These are phyloP conservation scores for Acanthurus leucopareius DNA, from an alignment of 2,797 vertebrate genomes.

Conservation along the genomic window DNA sequence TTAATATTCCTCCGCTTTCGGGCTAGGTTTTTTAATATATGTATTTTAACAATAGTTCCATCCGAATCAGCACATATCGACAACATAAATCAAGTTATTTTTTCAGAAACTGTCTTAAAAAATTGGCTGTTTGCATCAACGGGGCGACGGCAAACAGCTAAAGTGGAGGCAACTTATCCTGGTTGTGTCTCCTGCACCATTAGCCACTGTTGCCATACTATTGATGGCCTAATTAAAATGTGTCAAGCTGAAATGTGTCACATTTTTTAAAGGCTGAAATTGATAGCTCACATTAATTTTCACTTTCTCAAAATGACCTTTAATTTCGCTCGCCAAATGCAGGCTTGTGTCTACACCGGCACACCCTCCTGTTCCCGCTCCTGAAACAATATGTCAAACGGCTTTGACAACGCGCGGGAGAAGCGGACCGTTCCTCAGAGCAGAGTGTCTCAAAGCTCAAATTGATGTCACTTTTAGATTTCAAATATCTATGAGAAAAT, in stretches of 20 bases:
- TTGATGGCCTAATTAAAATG: slow-evolving; percentile 87
- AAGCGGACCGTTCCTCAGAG: slow-evolving; percentile 21
- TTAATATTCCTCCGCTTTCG: not conserved
- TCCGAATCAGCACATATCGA: slow-evolving; percentile 6
- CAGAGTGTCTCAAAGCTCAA: slow-evolving; percentile 24
- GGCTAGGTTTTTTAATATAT: slow-evolving; percentile 6
- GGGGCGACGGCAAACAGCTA: slow-evolving; percentile 52
- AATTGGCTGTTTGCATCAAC: slow-evolving; percentile 30
- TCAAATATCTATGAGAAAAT: slow-evolving; percentile 56
- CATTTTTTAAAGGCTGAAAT: slow-evolving; percentile 79
- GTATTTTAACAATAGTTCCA: not conserved
- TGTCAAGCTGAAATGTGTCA: slow-evolving; percentile 84
- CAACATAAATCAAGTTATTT: slow-evolving; percentile 23
- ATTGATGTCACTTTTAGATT: slow-evolving; percentile 49
- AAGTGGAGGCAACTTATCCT: slow-evolving; percentile 69
- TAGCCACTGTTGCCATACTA: slow-evolving; percentile 80
- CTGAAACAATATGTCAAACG: slow-evolving; percentile 75
- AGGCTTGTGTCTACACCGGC: slow-evolving; percentile 61
- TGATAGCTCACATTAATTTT: slow-evolving; percentile 85
- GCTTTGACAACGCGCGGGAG: slow-evolving; percentile 58
- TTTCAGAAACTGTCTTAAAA: slow-evolving; percentile 3
- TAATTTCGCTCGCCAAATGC: slow-evolving; percentile 73
- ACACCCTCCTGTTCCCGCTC: slow-evolving; percentile 48
- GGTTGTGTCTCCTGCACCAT: slow-evolving; percentile 78
- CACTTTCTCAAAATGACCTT: slow-evolving; percentile 83